phyloP scores from a whole-genome alignment of 2,888 invertebrate genomes.

The Rhamnusium bicolor region DNA sequence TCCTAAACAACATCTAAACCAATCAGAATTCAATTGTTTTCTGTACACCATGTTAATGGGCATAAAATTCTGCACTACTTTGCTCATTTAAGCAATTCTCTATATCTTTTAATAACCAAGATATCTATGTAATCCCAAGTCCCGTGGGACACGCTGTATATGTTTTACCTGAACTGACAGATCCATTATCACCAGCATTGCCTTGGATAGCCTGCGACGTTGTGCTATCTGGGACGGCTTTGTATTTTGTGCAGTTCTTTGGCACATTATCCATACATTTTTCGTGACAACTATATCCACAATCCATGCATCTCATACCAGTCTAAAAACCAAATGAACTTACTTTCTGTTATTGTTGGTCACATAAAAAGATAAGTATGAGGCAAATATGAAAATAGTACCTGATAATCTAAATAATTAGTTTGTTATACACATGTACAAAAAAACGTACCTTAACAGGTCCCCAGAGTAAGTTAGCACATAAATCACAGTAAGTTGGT shows the following conservation, averaged over 20 bases:
- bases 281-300: constrained; percentile 96
- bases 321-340: constrained; percentile 60
- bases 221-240: constrained; percentile 71
- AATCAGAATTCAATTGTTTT: no score
- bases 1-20: no score
- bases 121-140: no score
- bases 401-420: no score
- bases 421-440: no score
- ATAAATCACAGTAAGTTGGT: constrained; percentile 91
- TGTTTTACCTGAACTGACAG: constrained; percentile 79
- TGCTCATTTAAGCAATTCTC: no score
- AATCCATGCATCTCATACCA: constrained; percentile 84
- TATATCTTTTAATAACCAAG: no score
- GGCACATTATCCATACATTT: constrained; percentile 92
- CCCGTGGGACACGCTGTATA: no score
- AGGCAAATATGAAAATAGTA: no score
- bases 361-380: no score
- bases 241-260: constrained; percentile 88
- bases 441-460: constrained; percentile 83
- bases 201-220: constrained; percentile 65
- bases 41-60: no score
- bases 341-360: background rate
- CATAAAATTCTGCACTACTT: no score
- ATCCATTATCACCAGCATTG: constrained; percentile 79
- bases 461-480: constrained; percentile 92